These are phyloP conservation scores for Cheirogaleus major DNA, from an alignment of 2,797 vertebrate genomes.

Conservation along the genomic window DNA sequence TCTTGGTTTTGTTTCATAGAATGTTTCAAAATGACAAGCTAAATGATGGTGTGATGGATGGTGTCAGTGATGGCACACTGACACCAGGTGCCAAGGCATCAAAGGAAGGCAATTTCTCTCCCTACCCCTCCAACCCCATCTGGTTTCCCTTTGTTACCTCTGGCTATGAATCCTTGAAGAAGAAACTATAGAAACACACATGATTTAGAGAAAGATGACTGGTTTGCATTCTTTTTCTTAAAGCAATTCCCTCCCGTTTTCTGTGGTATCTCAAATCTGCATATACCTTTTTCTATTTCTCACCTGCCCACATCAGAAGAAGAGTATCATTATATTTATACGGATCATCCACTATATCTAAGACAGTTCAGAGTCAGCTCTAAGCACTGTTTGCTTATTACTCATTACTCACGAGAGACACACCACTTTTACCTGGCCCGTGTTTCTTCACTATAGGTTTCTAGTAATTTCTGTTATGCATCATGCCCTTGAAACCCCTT, in stretches of 20 bases:
- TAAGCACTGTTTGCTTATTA: neutral
- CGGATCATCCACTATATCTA: neutral
- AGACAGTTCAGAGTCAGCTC: neutral
- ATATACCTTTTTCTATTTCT: neutral
- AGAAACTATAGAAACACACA: neutral
- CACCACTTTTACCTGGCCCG: neutral
- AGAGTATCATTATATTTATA: neutral
- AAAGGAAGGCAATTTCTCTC: neutral
- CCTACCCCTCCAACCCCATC: neutral
- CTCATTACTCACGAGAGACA: neutral
- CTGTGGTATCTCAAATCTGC: neutral
- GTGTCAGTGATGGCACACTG: too few relatives aligned
- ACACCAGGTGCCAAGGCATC: neutral
- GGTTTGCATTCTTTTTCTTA: neutral
- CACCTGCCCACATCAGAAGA: neutral
- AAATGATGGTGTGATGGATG: neutral
- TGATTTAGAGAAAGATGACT: neutral
- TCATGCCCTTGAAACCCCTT: neutral
- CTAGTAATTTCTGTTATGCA: neutral
- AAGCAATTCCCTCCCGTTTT: neutral
- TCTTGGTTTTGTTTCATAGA: neutral
- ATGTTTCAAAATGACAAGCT: neutral
- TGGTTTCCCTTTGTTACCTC: neutral
- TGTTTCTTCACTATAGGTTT: neutral
- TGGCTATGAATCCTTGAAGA: neutral